phyloP scores from a whole-genome alignment of 2,888 invertebrate species.

The Polydrusus pterygomalis region DNA sequence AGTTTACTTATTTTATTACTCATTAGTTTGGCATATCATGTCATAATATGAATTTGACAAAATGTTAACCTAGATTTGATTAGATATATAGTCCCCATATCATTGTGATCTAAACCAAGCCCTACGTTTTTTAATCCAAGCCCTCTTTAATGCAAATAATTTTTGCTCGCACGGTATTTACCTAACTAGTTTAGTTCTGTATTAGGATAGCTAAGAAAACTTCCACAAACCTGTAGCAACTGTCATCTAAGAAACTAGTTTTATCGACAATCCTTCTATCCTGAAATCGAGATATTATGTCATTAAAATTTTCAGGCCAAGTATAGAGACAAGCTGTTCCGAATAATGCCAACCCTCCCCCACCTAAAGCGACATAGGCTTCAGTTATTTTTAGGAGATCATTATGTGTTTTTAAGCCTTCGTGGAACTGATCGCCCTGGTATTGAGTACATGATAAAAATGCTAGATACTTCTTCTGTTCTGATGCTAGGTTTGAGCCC shows the following conservation, averaged over 20 bases:
- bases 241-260: slow-evolving; percentile 89
- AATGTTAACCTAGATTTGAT: too few relatives aligned
- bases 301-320: slow-evolving; percentile 85
- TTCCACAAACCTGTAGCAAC: slow-evolving; percentile 81
- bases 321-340: slow-evolving; percentile 93
- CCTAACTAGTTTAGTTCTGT: too few relatives aligned
- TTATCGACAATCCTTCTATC: slow-evolving; percentile 81
- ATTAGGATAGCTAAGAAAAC: too few relatives aligned
- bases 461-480: slow-evolving; percentile 88
- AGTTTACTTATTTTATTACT: too few relatives aligned
- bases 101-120: too few relatives aligned
- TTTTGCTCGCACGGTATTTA: too few relatives aligned
- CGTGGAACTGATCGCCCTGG: slow-evolving; percentile 59
- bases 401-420: slow-evolving; percentile 79
- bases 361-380: slow-evolving; percentile 93
- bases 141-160: too few relatives aligned
- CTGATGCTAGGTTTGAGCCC: slow-evolving; percentile 78
- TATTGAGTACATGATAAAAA: slow-evolving; percentile 89
- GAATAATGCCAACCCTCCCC: slow-evolving; percentile 93
- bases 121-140: too few relatives aligned
- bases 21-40: too few relatives aligned
- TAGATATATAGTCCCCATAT: too few relatives aligned
- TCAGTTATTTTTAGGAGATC: slow-evolving; percentile 82
- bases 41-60: too few relatives aligned
- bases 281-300: slow-evolving; percentile 78